These are phyloP conservation scores for Epinephelus cyanopodus DNA, from an alignment of 2,113 vertebrate genomes.

Conservation along the genomic window DNA sequence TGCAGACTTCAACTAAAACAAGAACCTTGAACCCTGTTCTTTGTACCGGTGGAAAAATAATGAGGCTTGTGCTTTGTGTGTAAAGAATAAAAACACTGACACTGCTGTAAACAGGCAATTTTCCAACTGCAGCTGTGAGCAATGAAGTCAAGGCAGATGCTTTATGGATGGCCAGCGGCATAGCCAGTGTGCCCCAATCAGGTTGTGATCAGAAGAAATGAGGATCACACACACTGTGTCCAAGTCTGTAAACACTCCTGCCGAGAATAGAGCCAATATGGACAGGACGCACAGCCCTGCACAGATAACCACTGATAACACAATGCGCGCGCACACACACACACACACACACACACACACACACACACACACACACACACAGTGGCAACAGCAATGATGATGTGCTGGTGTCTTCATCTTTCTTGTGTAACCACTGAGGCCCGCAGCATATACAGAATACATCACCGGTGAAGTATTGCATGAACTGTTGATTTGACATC, in stretches of 20 bases:
- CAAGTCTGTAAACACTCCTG: conserved; percentile 47
- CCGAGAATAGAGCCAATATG: conserved; percentile 10
- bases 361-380: conserved; percentile 6
- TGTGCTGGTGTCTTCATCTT: conserved; percentile 31
- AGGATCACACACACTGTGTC: conserved; percentile 53
- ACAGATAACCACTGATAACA: conserved; percentile 31
- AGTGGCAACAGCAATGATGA: background rate
- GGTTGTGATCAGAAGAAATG: conserved; percentile 65
- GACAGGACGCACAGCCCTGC: background rate
- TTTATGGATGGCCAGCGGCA: conserved; percentile 43
- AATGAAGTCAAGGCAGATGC: background rate
- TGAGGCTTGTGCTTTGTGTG: conserved; percentile 23
- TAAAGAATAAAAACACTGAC: conserved; percentile 45
- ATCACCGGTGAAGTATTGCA: conserved; percentile 42
- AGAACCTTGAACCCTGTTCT: background rate
- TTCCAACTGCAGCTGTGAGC: conserved; percentile 47
- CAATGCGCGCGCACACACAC: background rate
- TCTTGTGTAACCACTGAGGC: conserved; percentile 40
- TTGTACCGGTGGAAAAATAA: conserved; percentile 36
- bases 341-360: conserved; percentile 10
- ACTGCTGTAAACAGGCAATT: conserved; percentile 37
- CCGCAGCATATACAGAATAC: conserved; percentile 15
- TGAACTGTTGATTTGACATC: conserved; percentile 55
- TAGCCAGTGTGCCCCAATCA: conserved; percentile 43
- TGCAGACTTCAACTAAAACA: background rate